Percentiles rank a stretch among this genome's conserved stretches.
Evolutionary conservation across 2,113 vertebrate genomes (phyloP).

Genomic region (Osmerus eperlanus): DNA sequence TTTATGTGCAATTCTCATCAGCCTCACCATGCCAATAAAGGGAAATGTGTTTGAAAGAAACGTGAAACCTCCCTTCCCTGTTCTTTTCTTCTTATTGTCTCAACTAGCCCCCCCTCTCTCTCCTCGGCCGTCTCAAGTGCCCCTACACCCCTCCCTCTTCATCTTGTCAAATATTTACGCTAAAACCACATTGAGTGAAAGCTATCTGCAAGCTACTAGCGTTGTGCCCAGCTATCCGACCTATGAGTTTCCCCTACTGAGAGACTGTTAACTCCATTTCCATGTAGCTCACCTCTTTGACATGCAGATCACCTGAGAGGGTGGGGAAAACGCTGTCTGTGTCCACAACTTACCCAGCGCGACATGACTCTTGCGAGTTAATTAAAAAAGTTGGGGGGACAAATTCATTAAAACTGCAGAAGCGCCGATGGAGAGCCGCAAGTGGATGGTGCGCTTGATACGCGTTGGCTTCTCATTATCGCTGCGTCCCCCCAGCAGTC

Average conservation of each 20-base stretch:
- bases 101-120: not conserved
- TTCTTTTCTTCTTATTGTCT: not conserved
- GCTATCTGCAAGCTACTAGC: not conserved
- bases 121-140: too few relatives aligned
- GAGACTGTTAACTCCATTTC: constrained; percentile 25
- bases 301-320: constrained; percentile 59
- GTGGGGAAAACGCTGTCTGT: constrained; percentile 49
- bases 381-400: constrained; percentile 67
- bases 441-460: constrained; percentile 62
- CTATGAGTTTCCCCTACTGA: not conserved
- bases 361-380: constrained; percentile 55
- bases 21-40: constrained; percentile 99
- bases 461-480: constrained; percentile 59
- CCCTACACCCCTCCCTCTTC: not conserved
- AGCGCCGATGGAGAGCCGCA: constrained; percentile 44
- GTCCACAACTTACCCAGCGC: constrained; percentile 62
- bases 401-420: constrained; percentile 58
- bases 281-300: constrained; percentile 51
- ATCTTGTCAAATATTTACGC: not conserved
- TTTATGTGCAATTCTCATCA: constrained; percentile 97
- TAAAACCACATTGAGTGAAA: too few relatives aligned
- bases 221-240: not conserved
- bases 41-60: constrained; percentile 91
- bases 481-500: constrained; percentile 34
- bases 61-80: constrained; percentile 7